Base-by-base conservation (phyloP, 2,797 vertebrate species). In the Acrocephalus scirpaceus region DNA sequence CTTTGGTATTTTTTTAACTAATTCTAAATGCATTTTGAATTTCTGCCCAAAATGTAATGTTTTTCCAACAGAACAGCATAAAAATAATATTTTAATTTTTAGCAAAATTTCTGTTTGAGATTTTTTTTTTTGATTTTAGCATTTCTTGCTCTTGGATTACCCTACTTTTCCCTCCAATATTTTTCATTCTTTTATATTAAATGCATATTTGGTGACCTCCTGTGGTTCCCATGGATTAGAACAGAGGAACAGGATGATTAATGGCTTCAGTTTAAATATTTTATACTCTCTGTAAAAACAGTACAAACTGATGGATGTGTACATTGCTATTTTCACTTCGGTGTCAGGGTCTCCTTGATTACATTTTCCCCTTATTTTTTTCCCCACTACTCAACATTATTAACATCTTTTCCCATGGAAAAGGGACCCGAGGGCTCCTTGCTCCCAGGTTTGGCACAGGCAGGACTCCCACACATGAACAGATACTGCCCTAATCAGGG, bases 241-340 rank as follows among this genome's bases (percentile, higher is more conserved):
- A 94, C 78, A 89, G 92, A 96, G 78, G 36, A 94, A 70, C 72
- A 71, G 50, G 86, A 89, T 97, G 96, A 97, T 95, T 96, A 96
- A 97, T 71, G 36, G 58, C 81, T 94, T 93, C 89, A 93, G 80
- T 85, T 96, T 95, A 96, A 96, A 96, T 97, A 96, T 97, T 97
- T 97, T 92, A 96, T 94, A 93, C 88, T 95, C 84, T 96, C 92
- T 96, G 93, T 94, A 89, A 97, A 96, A 97, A 97, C 93, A 96
- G 86, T 60, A 71, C 69, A 51, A 85, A 77, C 93, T 95, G 95
- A 96, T 92, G 92, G 94, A 97, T 96, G 88, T 79, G 72, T 83
- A 77, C 81, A 13, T 64, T 96, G 81, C 86, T 94, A 80, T 92
- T 92, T 94, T 89, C 91, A 36, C 78, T 93, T 61, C 61, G 20